Base-by-base conservation (phyloP, 2,797 vertebrate genomes). In the Urosaurus nigricauda region DNA sequence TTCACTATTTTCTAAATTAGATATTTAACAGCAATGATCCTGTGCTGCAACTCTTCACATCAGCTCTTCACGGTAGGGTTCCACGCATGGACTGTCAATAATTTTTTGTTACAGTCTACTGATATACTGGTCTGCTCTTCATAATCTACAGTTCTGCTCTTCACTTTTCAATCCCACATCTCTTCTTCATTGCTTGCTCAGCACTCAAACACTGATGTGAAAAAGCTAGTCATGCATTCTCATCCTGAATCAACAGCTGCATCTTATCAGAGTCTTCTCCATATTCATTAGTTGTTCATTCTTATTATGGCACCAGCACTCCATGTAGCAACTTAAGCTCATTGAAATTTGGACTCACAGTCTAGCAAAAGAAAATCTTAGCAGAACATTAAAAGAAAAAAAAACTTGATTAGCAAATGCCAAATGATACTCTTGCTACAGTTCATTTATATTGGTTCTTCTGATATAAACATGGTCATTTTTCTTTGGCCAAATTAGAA, bases 201-300 rank as follows among this genome's bases (percentile, higher is more conserved):
- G 29, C 8, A 47, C 9, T 74, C 21, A 26, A 56, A 63, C 17
- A 0, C 6, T 24, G 37, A 70, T 17, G 77, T 89, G 85, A 90
- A 92, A 85, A 88, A 14, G 81, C 40, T 79, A 88, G 77, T 47
- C 91, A 85, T 86, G 29, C 89, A 83, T 89, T 91, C 47, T 35
- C 90, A 1, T 89, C 91, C 85, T 75, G 85, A 93, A 91, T 88
- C 85, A 90, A 85, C 65, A 88, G 73, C 84, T 87, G 80, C 73
- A 63, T 91, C 80, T 88, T 83, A 0, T 16, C 88, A 80, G 16
- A 51, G 14, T 43, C 60, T 88, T 51, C 85, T 79, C 83, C 86
- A 75, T 81, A 71, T 75, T 21, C 12, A 86, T 90, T 83, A 14
- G 79, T 89, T 92, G 87, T 94, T 90, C 85, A 87, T 93, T 89